These are phyloP conservation scores for Zhengitettix transpicula DNA, from an alignment of 2,888 invertebrate genomes.

Conservation along the genomic window DNA sequence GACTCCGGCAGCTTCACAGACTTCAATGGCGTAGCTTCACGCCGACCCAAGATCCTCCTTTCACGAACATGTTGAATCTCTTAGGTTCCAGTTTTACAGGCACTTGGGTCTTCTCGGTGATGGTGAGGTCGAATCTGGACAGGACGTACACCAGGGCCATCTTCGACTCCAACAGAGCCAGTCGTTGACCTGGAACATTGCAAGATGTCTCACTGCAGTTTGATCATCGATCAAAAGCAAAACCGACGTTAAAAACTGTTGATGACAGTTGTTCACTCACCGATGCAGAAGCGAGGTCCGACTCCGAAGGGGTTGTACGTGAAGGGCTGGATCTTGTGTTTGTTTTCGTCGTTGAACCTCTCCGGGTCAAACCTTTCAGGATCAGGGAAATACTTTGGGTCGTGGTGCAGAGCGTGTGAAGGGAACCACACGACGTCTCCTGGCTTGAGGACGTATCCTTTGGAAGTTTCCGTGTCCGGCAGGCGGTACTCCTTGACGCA, in stretches of 20 bases:
- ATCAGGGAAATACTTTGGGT: conserved; percentile 19
- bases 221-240: too few relatives aligned
- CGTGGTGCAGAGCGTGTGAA: conserved; percentile 22
- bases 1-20: too few relatives aligned
- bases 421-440: conserved; percentile 15
- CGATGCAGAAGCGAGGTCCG: conserved; percentile 17
- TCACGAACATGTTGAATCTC: conserved; percentile 18
- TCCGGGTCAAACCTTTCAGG: conserved; percentile 38
- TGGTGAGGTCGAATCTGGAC: conserved; percentile 23
- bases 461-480: background rate
- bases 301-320: conserved; percentile 16
- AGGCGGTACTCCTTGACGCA: conserved; percentile 32
- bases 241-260: too few relatives aligned
- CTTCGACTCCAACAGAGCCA: conserved; percentile 28
- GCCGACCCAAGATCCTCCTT: conserved; percentile 23
- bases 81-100: conserved; percentile 23
- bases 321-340: conserved; percentile 13
- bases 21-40: too few relatives aligned
- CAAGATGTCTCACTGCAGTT: too few relatives aligned
- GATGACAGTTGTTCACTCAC: conserved; percentile 9
- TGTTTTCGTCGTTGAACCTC: conserved; percentile 27
- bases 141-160: conserved; percentile 24
- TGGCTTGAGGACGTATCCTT: background rate
- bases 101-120: conserved; percentile 25
- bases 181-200: conserved; percentile 17